Conservation (phyloP, 2,888 invertebrate species). For the Xestia sexstrigata region DNA sequence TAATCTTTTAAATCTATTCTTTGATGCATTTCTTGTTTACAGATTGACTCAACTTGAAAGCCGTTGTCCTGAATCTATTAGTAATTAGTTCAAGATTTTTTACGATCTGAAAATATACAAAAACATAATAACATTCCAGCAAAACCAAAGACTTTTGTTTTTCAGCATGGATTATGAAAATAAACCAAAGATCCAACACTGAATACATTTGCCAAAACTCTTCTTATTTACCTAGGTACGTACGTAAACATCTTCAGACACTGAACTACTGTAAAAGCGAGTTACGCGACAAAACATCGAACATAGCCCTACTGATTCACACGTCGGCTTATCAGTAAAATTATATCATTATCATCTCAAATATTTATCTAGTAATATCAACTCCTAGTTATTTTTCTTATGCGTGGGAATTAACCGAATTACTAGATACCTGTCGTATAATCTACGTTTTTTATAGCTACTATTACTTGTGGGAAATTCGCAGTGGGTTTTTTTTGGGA, state of each 20-base stretch:
- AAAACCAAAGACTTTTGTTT: not conserved
- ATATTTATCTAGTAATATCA: conserved; percentile 75
- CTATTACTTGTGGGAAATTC: conserved; percentile 54
- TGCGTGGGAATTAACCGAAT: conserved; percentile 69
- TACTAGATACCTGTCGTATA: conserved; percentile 54
- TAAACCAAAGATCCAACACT: not conserved
- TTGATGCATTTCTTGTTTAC: not conserved
- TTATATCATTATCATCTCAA: conserved; percentile 76
- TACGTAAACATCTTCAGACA: not conserved
- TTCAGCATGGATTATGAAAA: not conserved
- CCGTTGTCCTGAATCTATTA: too few relatives aligned
- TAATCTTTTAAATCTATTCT: not conserved
- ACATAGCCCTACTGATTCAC: conserved; percentile 67
- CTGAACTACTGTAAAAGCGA: conserved; percentile 12
- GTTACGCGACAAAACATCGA: conserved; percentile 45
- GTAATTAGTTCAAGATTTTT: not conserved
- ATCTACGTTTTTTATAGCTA: conserved; percentile 46
- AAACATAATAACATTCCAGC: not conserved
- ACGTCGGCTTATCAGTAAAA: conserved; percentile 70
- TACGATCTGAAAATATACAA: not conserved
- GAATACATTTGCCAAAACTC: not conserved
- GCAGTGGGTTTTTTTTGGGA: conserved; percentile 39
- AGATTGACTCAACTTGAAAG: not conserved
- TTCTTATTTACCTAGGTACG: not conserved
- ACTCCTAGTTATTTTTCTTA: conserved; percentile 64